phyloP scores from a whole-genome alignment of 1,140 invertebrate species.

The Hyles euphorbiae region DNA sequence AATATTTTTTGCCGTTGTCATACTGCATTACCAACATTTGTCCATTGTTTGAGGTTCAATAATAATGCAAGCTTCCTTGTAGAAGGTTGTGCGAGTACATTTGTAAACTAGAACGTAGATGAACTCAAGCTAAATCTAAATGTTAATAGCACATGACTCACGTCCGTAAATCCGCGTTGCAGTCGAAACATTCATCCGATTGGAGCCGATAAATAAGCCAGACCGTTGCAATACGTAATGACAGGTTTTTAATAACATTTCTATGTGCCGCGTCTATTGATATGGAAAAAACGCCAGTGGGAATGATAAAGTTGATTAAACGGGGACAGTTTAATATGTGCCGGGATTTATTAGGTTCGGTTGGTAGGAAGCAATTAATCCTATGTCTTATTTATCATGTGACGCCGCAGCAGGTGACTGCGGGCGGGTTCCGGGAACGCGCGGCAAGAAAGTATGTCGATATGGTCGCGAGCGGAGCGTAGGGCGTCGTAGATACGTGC shows the following conservation, averaged over 20 bases:
- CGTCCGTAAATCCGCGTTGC: not conserved
- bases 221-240: slow-evolving; percentile 33
- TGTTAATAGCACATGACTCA: slow-evolving; percentile 3
- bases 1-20: too few relatives aligned
- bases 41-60: too few relatives aligned
- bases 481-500: too few relatives aligned
- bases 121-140: slow-evolving; percentile 1
- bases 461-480: slow-evolving; percentile 18
- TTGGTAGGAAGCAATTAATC: slow-evolving; percentile 66
- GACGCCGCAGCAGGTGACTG: slow-evolving; percentile 60
- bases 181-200: slow-evolving; percentile 2
- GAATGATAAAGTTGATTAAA: slow-evolving; percentile 44
- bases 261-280: not conserved
- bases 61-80: too few relatives aligned
- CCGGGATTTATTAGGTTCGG: slow-evolving; percentile 49
- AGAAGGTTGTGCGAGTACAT: too few relatives aligned
- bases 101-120: not conserved
- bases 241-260: slow-evolving; percentile 39
- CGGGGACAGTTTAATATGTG: slow-evolving; percentile 47
- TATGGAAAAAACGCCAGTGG: slow-evolving; percentile 32
- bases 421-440: slow-evolving; percentile 53
- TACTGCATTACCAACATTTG: too few relatives aligned
- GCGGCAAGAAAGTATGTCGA: slow-evolving; percentile 10
- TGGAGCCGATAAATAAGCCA: not conserved
- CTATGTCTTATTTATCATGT: slow-evolving; percentile 61